Base-by-base conservation (phyloP, 2,113 vertebrate genomes). In the Caretta caretta region DNA sequence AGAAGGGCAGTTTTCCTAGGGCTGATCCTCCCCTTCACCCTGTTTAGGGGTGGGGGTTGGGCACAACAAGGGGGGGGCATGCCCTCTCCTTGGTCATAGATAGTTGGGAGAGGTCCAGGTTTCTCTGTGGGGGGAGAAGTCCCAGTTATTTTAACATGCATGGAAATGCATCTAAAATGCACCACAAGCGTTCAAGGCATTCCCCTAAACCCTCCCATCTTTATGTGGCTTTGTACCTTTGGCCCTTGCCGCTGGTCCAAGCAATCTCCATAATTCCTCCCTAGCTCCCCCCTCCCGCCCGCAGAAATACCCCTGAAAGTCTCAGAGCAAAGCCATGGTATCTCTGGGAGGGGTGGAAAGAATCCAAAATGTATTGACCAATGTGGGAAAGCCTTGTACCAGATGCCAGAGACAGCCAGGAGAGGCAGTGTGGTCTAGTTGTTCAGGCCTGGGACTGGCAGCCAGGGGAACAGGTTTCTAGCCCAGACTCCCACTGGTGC, bases 311-410 rank as follows among this genome's bases (percentile, higher is more conserved):
- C 35, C 31, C 62, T 69, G 62, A 69, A n/a, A 69, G 35, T 69
- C 35, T 69, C 31, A 69, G 62, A 35, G 13, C 62, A 69, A n/a
- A 69, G 35, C 31, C 42, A 42, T 69, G 62, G 31, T 4, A 17
- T n/a, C 62, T 35, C 31, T 69, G 62, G 16, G 62, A 69, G 35
- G 8, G 27, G 27, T 59, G 27, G 12, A 59, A 59, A 59, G 25
- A 69, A 69, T 69, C 86, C 79, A 81, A 85, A 93, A 83, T 62
- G 89, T 24, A 12, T 38, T 94, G 82, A 85, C 46, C 89, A 83
- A 94, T 56, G 83, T 80, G 78, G 92, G 10, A 46, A 24, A 10
- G 22, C 20, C 38, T 76, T 46, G 35, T 11, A 8, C 20, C 14
- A 0, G 0, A 0, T 86, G 49, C 20, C 1, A 1, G 38, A 50